Evolutionary conservation across 1,140 invertebrate species (phyloP), one percentile per base, ranked within the genome.

Genomic region (Diachasma alloeum): DNA sequence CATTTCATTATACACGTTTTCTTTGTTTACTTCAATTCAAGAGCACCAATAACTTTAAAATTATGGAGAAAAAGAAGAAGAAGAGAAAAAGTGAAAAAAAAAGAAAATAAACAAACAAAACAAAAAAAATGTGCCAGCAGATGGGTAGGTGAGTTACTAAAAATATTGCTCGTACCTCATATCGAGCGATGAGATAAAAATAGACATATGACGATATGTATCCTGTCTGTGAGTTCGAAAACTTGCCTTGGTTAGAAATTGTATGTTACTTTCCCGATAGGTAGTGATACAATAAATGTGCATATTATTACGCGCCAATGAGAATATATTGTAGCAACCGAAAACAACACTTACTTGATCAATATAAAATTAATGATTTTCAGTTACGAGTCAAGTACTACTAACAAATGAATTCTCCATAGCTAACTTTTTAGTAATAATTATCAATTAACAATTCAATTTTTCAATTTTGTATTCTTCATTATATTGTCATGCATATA

Each of bases 141-240:
- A 24, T 75, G 69, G 72, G 78, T 79, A 79, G 74, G 66, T 76
- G 56, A 59, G 59, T 70, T 53, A 26, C 85, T 88, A 87, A 87
- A 87, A 87, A 88, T 88, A 87, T 82, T 79, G 71, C 72, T 78
- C 81, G 83, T 85, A 86, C 86, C 88, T 88, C 87, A 88, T 89
- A 89, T 89, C 85, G 87, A 89, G 86, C 87, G 87, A 83, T 83
- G 77, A 71, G 81, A 84, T 89, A 88, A 86, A 88, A 89, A 89
- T 89, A 89, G 82, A 66, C 53, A 19, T 26, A 37, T 79, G 81
- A 79, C 78, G 80, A 82, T 73, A 66, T 36, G 72, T 76, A 78
- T 56, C 79, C 79, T 81, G 76, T 79, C 79, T 67, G 72, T 81
- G 75, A 78, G 80, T 82, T 76, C 81, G 79, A 75, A 63, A 72